Percentiles rank a stretch among this genome's conserved stretches.
Evolutionary conservation across 2,797 vertebrate species (phyloP).

Genomic region (Euphonia xanthogaster): DNA sequence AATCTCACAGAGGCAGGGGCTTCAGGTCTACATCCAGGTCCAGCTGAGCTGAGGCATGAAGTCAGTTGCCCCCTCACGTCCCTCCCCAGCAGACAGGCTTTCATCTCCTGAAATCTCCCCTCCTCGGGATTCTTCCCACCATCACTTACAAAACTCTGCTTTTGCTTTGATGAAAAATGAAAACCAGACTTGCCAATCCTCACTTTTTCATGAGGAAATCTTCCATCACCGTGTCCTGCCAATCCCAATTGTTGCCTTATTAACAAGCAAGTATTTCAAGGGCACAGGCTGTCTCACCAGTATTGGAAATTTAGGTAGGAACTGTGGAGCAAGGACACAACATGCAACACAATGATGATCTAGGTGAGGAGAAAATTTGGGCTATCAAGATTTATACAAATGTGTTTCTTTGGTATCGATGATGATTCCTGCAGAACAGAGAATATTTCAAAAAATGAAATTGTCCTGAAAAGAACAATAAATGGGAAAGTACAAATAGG

Average conservation of each 20-base stretch:
- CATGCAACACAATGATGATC: not conserved
- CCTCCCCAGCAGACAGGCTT: not conserved
- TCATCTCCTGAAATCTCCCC: not conserved
- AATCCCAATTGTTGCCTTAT: not conserved
- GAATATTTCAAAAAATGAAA: not conserved
- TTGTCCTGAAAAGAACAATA: not conserved
- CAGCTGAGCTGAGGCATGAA: not conserved
- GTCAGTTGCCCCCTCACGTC: not conserved
- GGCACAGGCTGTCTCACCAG: not conserved
- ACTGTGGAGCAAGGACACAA: not conserved
- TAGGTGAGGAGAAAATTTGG: not conserved
- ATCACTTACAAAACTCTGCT: not conserved
- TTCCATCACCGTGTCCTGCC: not conserved
- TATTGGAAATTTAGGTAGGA: not conserved
- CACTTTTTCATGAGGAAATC: not conserved
- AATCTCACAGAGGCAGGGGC: not conserved
- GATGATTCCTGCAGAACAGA: not conserved
- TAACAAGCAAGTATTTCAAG: not conserved
- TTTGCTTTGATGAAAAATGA: conserved; percentile 11
- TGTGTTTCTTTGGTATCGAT: not conserved
- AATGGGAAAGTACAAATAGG: not conserved
- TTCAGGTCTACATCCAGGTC: not conserved
- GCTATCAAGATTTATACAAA: not conserved
- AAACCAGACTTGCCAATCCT: not conserved
- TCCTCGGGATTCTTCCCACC: not conserved